A percentile compares a stretch with the other conserved stretches of the same genome.
phyloP scores from a whole-genome alignment of 1,140 invertebrate species.

The Drosophila baimaii region DNA sequence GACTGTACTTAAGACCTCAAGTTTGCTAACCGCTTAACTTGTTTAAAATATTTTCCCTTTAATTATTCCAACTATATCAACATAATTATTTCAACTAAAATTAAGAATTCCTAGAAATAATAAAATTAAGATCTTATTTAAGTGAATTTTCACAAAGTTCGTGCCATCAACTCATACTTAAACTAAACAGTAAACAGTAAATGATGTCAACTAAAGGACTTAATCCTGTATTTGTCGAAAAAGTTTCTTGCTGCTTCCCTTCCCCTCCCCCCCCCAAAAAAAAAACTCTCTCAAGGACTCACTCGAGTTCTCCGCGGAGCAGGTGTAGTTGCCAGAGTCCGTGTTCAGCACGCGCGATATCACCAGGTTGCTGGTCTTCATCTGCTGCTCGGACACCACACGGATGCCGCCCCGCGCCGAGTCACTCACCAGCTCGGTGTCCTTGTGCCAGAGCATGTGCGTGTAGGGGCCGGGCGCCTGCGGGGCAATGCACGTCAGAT shows the following conservation, averaged over 20 bases:
- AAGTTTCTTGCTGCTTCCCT: neutral
- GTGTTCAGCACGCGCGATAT: constrained; percentile 91
- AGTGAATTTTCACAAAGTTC: constrained; percentile 13
- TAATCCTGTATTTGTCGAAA: neutral
- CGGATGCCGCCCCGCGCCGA: constrained; percentile 93
- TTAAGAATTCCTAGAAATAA: neutral
- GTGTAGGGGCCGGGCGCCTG: constrained; percentile 94
- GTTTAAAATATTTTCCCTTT: neutral
- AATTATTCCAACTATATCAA: neutral
- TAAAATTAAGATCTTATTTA: neutral
- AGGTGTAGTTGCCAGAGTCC: constrained; percentile 95
- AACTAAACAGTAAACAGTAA: constrained; percentile 2
- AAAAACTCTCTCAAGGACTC: constrained; percentile 53
- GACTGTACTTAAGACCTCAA: too few relatives aligned
- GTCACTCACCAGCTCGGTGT: constrained; percentile 94
- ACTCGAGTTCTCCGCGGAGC: constrained; percentile 89
- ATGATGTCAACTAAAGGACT: constrained; percentile 7
- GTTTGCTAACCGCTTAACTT: too few relatives aligned
- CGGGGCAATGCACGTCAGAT: constrained; percentile 93
- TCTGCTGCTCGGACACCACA: constrained; percentile 94
- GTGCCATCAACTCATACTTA: neutral
- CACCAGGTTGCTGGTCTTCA: constrained; percentile 91
- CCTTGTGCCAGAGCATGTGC: constrained; percentile 96
- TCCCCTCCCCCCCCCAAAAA: too few relatives aligned
- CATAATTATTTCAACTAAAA: neutral